Percentiles rank a stretch among this genome's conserved stretches.
Evolutionary conservation across 2,888 invertebrate genomes (phyloP).

Genomic region (Choristoneura rosaceana): DNA sequence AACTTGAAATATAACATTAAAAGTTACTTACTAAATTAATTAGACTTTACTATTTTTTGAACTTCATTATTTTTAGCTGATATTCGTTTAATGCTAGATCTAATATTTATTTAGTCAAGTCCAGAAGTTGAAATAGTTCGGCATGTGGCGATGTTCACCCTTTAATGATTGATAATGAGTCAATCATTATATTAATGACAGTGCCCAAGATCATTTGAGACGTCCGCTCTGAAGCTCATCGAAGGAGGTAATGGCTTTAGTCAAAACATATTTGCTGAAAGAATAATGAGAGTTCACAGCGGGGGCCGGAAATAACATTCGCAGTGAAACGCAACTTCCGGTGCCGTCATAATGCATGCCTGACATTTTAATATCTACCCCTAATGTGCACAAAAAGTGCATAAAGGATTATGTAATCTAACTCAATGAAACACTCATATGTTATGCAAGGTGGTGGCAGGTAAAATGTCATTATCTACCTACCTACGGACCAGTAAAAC

Average conservation of each 20-base stretch:
- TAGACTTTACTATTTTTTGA: no score
- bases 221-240: constrained; percentile 51
- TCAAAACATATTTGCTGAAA: constrained; percentile 83
- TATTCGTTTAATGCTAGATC: no score
- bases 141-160: constrained; percentile 61
- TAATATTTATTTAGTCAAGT: neutral
- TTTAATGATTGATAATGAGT: constrained; percentile 74
- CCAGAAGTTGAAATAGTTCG: constrained; percentile 30
- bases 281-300: constrained; percentile 78
- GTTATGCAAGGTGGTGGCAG: constrained; percentile 37
- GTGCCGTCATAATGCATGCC: constrained; percentile 57
- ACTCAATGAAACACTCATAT: constrained; percentile 38
- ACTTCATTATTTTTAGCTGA: no score
- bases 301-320: constrained; percentile 75
- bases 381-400: constrained; percentile 45
- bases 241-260: constrained; percentile 71
- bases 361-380: constrained; percentile 50
- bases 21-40: no score
- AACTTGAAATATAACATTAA: no score
- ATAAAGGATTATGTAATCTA: constrained; percentile 45
- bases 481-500: neutral
- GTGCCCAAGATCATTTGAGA: constrained; percentile 61
- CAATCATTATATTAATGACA: constrained; percentile 63
- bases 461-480: constrained; percentile 23
- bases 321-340: constrained; percentile 76